Evolutionary conservation across 2,888 invertebrate genomes (phyloP), one percentile per base, ranked within the genome.

Genomic region (Himalopsyche japonica): DNA sequence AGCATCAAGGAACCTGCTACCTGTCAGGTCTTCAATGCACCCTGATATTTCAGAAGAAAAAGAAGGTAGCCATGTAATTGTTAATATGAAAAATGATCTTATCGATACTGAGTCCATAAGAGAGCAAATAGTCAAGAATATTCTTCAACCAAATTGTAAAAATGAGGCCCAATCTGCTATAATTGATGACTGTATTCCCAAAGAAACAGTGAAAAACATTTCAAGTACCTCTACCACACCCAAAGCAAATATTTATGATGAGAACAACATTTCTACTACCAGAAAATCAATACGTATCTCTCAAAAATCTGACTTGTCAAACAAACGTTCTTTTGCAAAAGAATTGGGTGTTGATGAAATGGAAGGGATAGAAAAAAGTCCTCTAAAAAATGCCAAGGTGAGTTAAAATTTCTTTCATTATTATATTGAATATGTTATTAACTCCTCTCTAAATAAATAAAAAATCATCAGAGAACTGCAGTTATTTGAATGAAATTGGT

Each of bases 41-140:
- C 43, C 84, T 37, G 84, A 47, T 70, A 84, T 84, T 34, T 43
- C 57, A 30, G 84, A 81, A 77, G 84, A 81, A 64, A 84, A 81
- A 30, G 81, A 81, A n/a, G 43, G 12, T 12, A 78, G 43, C 18
- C 10, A 10, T 27, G 70, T 70, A 8, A 27, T 1, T 70, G 4
- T 70, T 70, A 7, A 27, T 70, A 10, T 15, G 15, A 78, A 47
- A 24, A 78, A 78, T 18, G 47, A 78, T 47, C 6, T 37, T 18
- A 47, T 37, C 34, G 47, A n/a, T 12, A 37, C 27, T 12, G 20
- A 20, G 15, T 30, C 3, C 15, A 27, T 27, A 70, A 70, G 6
- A 15, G 70, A 70, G 4, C 20, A 27, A 12, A 12, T 12, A 15
- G 3, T 70, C 6, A 12, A 30, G 27, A 5, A 64, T 10, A n/a